Evolutionary conservation across 2,888 invertebrate species (phyloP).

Genomic region (Monoplex corrugatus): DNA sequence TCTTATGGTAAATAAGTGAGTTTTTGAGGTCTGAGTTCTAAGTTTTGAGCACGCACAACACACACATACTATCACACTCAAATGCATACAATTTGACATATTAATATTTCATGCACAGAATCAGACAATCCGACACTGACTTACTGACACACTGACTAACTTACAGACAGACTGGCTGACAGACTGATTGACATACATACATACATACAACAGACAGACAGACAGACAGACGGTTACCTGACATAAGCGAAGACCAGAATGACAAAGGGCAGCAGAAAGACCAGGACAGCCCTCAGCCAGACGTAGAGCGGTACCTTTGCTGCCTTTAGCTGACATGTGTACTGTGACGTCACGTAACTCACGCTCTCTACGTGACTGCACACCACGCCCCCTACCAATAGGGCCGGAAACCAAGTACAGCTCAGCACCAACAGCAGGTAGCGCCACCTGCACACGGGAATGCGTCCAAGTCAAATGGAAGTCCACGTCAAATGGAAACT

Average conservation of each 20-base stretch:
- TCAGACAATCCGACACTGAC: not conserved
- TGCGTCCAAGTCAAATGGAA: too few species aligned
- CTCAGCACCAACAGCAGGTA: not conserved
- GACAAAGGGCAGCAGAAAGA: not conserved
- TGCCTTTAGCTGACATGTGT: slow-evolving; percentile 28
- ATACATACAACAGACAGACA: too few species aligned
- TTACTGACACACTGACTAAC: too few species aligned
- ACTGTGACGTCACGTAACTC: not conserved
- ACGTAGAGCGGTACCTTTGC: not conserved
- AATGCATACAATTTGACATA: not conserved
- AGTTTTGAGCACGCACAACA: too few species aligned
- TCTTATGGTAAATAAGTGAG: too few species aligned
- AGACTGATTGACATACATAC: too few species aligned
- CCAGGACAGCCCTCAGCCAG: slow-evolving; percentile 31
- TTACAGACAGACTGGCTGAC: not conserved
- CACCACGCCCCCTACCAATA: not conserved
- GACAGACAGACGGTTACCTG: too few species aligned
- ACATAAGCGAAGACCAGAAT: slow-evolving; percentile 34
- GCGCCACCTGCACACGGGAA: slow-evolving; percentile 54
- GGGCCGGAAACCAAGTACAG: not conserved
- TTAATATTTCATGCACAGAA: not conserved
- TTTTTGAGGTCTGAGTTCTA: too few species aligned
- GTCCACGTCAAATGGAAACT: too few species aligned
- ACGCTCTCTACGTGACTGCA: not conserved
- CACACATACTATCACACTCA: too few species aligned